phyloP scores from a whole-genome alignment of 1,140 invertebrate species.

The Bilobella aurantiaca region DNA sequence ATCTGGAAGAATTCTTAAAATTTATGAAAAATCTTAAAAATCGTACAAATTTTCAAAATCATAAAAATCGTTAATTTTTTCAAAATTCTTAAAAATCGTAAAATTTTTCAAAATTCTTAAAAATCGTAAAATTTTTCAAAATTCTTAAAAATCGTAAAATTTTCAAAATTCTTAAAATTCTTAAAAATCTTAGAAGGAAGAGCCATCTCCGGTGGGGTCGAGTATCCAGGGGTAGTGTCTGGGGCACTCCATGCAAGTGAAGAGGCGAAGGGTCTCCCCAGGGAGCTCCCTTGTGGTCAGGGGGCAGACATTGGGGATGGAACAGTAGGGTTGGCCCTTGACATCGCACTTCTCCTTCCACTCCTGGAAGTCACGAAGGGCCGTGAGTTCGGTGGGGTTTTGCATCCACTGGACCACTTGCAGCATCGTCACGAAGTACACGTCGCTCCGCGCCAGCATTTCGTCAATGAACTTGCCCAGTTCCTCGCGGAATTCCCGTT shows the following conservation, averaged over 20 bases:
- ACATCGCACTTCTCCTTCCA: conserved; percentile 95
- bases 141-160: too few relatives aligned
- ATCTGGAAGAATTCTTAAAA: too few relatives aligned
- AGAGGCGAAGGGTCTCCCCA: conserved; percentile 79
- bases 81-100: too few relatives aligned
- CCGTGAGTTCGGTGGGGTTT: conserved; percentile 77
- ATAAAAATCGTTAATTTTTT: too few relatives aligned
- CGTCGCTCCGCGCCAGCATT: conserved; percentile 76
- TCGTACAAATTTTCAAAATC: too few relatives aligned
- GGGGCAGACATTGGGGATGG: conserved; percentile 77
- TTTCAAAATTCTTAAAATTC: too few relatives aligned
- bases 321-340: conserved; percentile 84
- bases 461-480: conserved; percentile 89
- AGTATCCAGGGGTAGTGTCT: conserved; percentile 92
- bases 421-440: conserved; percentile 86
- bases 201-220: conserved; percentile 87
- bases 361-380: conserved; percentile 77
- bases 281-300: conserved; percentile 79
- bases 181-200: conserved; percentile 47
- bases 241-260: conserved; percentile 91
- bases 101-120: too few relatives aligned
- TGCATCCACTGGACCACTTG: conserved; percentile 96
- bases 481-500: conserved; percentile 83
- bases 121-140: too few relatives aligned
- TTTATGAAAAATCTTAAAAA: too few relatives aligned